A percentile compares a stretch with the other conserved stretches of the same genome.
phyloP scores from a whole-genome alignment of 2,113 vertebrate species.

The Tragelaphus imberbis region DNA sequence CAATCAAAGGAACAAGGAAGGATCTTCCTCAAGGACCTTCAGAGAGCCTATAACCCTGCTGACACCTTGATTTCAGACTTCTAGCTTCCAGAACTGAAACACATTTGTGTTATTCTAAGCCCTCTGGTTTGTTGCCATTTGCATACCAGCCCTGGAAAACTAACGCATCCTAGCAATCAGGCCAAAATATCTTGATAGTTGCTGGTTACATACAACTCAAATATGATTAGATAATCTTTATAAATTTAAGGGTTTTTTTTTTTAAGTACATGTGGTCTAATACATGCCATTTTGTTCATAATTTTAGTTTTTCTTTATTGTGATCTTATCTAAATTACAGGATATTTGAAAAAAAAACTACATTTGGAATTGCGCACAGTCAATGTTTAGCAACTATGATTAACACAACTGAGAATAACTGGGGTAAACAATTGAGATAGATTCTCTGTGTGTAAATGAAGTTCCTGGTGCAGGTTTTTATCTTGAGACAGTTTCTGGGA shows the following conservation, averaged over 20 bases:
- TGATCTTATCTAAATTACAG: neutral
- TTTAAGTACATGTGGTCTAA: neutral
- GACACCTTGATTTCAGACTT: neutral
- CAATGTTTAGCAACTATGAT: neutral
- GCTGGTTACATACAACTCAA: neutral
- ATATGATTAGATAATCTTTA: neutral
- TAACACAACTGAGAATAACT: neutral
- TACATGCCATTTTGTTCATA: neutral
- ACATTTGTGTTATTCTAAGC: neutral
- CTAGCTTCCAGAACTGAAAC: neutral
- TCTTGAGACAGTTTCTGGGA: neutral
- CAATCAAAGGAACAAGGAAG: neutral
- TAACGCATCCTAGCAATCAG: neutral
- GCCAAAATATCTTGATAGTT: neutral
- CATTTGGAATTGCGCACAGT: neutral
- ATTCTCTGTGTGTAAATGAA: neutral
- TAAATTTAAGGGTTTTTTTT: neutral
- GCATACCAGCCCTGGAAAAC: neutral
- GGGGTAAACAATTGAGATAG: neutral
- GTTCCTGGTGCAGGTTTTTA: neutral
- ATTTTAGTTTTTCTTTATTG: neutral
- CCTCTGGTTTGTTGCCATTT: neutral
- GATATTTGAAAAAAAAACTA: neutral
- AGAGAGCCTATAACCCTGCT: rapidly evolving
- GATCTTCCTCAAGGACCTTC: neutral